Evolutionary conservation across 2,113 vertebrate species (phyloP), one percentile per base, ranked within the genome.

Genomic region (Zootoca vivipara): DNA sequence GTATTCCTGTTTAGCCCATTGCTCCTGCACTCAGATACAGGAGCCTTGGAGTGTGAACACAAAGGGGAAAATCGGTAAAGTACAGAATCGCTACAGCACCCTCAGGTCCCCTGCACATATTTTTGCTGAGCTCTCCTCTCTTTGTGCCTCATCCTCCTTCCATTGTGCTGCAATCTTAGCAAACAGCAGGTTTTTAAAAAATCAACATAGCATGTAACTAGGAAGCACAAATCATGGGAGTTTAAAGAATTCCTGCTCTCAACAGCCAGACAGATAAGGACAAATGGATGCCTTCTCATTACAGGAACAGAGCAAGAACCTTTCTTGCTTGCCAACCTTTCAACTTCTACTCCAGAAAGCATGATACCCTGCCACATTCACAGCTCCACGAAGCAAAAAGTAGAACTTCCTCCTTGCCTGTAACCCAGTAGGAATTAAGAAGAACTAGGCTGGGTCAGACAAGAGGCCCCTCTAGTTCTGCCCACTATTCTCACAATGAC

Each of bases 111-210:
- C 80, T 88, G 46, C 46, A 46, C 46, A 46, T 46, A 46, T 46
- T 94, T 94, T 93, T 92, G 52, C 90, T 88, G 62, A n/a, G 10
- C 89, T 89, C 92, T 89, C 83, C 33, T 89, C 91, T 20, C 69
- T 93, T 92, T 42, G 35, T 88, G 56, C 56, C 91, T 94, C 89
- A 94, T 62, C 90, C 87, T 91, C 90, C 93, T 97, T 96, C 96
- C 95, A 97, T 97, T 92, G 78, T 64, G 56, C 86, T 64, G 56
- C 86, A 95, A 91, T 91, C 85, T 94, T 94, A 96, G 94, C 86
- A 92, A 95, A 93, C 62, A 83, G 85, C 91, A 96, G 94, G 96
- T 95, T 74, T 22, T 24, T 5, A 69, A 77, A 96, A 96, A 97
- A 96, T 94, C 95, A 96, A 90, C 92, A 89, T 79, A 3, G 87